These are phyloP conservation scores for Zaprionus vittiger DNA, from an alignment of 1,140 invertebrate species.

Conservation along the genomic window DNA sequence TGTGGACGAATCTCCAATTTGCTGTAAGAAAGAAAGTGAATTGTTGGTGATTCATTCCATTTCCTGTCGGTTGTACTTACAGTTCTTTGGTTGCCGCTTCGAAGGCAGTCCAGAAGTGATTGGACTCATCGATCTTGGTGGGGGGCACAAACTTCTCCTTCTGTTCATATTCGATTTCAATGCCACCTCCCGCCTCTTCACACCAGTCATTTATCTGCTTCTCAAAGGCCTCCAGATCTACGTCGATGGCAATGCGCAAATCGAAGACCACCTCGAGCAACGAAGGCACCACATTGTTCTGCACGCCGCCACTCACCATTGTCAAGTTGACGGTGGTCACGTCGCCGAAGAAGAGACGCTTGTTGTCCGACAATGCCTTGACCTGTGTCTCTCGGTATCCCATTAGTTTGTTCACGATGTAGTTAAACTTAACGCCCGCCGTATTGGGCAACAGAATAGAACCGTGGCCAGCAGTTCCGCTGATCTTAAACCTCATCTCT, in stretches of 20 bases:
- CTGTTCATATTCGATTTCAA: slow-evolving; percentile 90
- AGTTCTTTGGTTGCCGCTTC: slow-evolving; percentile 86
- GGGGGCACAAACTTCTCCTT: slow-evolving; percentile 87
- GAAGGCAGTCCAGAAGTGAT: slow-evolving; percentile 94
- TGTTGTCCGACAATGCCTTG: slow-evolving; percentile 86
- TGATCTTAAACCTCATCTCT: slow-evolving; percentile 73
- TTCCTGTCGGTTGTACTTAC: slow-evolving; percentile 85
- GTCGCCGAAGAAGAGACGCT: slow-evolving; percentile 90
- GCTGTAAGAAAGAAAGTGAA: slow-evolving; percentile 20
- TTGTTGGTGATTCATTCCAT: background rate
- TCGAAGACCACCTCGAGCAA: slow-evolving; percentile 92
- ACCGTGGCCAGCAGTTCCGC: slow-evolving; percentile 95
- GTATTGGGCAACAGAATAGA: slow-evolving; percentile 92
- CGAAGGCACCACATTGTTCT: slow-evolving; percentile 96
- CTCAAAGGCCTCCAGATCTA: slow-evolving; percentile 89
- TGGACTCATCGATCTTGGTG: slow-evolving; percentile 88
- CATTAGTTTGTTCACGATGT: slow-evolving; percentile 91
- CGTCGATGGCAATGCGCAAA: slow-evolving; percentile 88
- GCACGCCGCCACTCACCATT: slow-evolving; percentile 93
- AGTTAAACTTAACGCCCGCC: slow-evolving; percentile 92
- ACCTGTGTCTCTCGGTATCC: slow-evolving; percentile 90
- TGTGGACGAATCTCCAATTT: slow-evolving; percentile 87
- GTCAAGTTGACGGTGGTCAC: slow-evolving; percentile 96
- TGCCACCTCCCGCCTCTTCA: slow-evolving; percentile 91
- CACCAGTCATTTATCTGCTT: slow-evolving; percentile 89